Percentiles rank a stretch among this genome's conserved stretches.
Evolutionary conservation across 2,888 invertebrate species (phyloP).

Genomic region (Ommatoiulus sabulosus): DNA sequence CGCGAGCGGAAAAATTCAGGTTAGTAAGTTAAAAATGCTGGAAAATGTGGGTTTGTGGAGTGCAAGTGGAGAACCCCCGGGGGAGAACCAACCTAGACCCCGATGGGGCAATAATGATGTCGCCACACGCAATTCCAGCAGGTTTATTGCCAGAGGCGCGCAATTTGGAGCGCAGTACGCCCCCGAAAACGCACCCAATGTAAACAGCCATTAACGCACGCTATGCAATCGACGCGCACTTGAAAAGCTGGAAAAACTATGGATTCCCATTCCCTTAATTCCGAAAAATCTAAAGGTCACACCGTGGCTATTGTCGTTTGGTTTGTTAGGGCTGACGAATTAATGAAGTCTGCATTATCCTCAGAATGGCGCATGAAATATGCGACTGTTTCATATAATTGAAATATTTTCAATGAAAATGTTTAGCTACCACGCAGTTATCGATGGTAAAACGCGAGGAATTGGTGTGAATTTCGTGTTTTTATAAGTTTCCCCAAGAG

Average conservation of each 20-base stretch:
- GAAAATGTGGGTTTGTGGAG: conserved; percentile 6
- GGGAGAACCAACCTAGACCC: conserved; percentile 23
- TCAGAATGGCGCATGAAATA: too few relatives aligned
- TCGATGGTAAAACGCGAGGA: too few relatives aligned
- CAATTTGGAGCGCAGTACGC: background rate
- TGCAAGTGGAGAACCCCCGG: conserved; percentile 2
- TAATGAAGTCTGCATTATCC: too few relatives aligned
- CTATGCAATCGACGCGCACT: background rate
- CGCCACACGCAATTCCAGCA: conserved; percentile 28
- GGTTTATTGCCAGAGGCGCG: background rate
- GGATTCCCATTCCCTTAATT: background rate
- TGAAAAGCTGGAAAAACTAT: background rate
- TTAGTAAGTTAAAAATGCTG: background rate
- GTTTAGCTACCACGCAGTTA: too few relatives aligned
- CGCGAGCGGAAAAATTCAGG: background rate
- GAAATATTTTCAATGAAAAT: too few relatives aligned
- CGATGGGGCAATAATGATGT: conserved; percentile 27
- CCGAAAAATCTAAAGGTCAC: too few relatives aligned
- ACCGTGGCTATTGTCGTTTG: too few relatives aligned
- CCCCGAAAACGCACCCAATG: background rate
- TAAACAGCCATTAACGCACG: background rate
- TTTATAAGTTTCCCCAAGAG: too few relatives aligned
- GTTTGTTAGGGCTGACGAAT: too few relatives aligned
- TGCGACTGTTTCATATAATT: too few relatives aligned
- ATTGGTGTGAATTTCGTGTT: too few relatives aligned